Evolutionary conservation across 2,797 vertebrate genomes (phyloP).

Genomic region (Molothrus aeneus): DNA sequence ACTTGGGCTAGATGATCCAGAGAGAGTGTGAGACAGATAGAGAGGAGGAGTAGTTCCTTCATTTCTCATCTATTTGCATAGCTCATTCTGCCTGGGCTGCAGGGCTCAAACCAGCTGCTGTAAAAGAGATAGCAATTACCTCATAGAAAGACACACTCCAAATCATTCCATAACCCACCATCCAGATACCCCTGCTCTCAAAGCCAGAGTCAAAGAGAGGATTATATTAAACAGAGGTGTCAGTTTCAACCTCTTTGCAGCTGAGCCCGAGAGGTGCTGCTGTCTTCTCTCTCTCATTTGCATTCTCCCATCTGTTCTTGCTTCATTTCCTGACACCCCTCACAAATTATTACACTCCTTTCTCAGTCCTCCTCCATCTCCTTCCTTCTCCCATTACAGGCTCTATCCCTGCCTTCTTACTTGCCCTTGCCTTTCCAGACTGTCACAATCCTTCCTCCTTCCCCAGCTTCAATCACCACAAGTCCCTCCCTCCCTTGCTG

Average conservation of each 20-base stretch:
- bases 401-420: not conserved
- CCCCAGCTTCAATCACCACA: not conserved
- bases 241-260: slow-evolving; percentile 16
- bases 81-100: not conserved
- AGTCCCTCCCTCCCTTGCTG: not conserved
- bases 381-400: not conserved
- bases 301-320: slow-evolving; percentile 60
- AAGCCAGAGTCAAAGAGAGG: not conserved
- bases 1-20: slow-evolving; percentile 29
- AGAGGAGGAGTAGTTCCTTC: slow-evolving; percentile 18
- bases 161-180: not conserved
- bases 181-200: not conserved
- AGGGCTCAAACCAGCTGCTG: slow-evolving; percentile 19
- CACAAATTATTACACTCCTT: slow-evolving; percentile 31
- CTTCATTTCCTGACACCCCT: slow-evolving; percentile 43
- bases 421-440: slow-evolving; percentile 10
- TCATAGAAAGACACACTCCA: not conserved
- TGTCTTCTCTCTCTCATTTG: slow-evolving; percentile 43
- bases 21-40: slow-evolving; percentile 51
- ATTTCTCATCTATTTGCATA: not conserved
- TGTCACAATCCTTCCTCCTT: not conserved
- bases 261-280: slow-evolving; percentile 29
- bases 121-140: not conserved
- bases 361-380: slow-evolving; percentile 34
- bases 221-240: not conserved